These are phyloP conservation scores for Xanthorhoe designata DNA, from an alignment of 2,888 invertebrate genomes.

Conservation along the genomic window DNA sequence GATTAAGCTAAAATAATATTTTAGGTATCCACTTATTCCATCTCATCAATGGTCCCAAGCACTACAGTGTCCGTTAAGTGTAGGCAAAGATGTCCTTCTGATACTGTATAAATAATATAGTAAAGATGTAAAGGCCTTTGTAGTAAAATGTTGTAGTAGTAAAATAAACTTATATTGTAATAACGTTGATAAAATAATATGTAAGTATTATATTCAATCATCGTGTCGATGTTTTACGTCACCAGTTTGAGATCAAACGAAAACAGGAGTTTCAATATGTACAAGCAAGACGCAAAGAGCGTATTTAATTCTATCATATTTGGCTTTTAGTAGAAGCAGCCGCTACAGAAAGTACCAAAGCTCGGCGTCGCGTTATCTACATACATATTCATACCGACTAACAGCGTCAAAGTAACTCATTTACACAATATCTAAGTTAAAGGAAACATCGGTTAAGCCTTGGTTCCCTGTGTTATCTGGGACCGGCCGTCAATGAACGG, in stretches of 20 bases:
- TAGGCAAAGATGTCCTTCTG: no score
- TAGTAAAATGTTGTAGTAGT: no score
- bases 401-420: conserved; percentile 43
- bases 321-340: conserved; percentile 15
- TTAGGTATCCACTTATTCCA: no score
- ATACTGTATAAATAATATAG: no score
- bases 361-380: conserved; percentile 33
- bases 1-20: no score
- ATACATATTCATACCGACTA: conserved; percentile 43
- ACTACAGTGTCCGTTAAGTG: no score
- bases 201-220: no score
- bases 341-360: conserved; percentile 20
- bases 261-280: neutral
- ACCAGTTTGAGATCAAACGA: neutral
- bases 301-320: conserved; percentile 12
- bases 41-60: no score
- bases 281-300: neutral
- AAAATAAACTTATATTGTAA: no score
- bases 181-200: no score
- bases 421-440: conserved; percentile 46
- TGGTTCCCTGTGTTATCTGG: neutral
- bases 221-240: neutral
- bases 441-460: conserved; percentile 33
- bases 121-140: no score
- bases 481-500: neutral